Conservation (phyloP, 2,888 invertebrate genomes). For the Chloromyia formosa region DNA sequence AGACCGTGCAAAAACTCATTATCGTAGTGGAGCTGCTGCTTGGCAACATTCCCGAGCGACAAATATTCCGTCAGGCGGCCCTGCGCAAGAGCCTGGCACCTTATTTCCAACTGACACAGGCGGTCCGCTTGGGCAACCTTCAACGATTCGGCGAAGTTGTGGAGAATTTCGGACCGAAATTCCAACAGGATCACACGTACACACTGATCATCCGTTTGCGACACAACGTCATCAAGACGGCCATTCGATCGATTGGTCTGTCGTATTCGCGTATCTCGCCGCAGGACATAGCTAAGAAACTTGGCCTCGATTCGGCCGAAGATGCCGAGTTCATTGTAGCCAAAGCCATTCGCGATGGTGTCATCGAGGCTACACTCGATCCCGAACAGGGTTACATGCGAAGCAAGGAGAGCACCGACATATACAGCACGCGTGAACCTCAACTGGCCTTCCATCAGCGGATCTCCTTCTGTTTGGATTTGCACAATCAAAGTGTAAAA, state of each 20-base stretch:
- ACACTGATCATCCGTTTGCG: constrained; percentile 93
- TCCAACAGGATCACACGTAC: constrained; percentile 93
- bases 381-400: constrained; percentile 96
- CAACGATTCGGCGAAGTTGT: constrained; percentile 93
- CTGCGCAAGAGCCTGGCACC: constrained; percentile 89
- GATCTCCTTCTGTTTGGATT: constrained; percentile 95
- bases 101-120: constrained; percentile 97
- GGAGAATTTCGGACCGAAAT: constrained; percentile 89
- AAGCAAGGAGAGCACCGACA: constrained; percentile 95
- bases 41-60: constrained; percentile 97
- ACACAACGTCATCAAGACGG: constrained; percentile 99
- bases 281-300: constrained; percentile 91
- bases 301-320: constrained; percentile 92
- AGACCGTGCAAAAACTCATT: constrained; percentile 94
- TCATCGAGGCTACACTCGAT: constrained; percentile 96
- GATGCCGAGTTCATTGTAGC: constrained; percentile 99
- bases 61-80: constrained; percentile 91
- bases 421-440: constrained; percentile 96
- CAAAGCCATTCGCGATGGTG: constrained; percentile 97
- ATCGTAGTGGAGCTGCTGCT: constrained; percentile 93
- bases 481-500: constrained; percentile 99
- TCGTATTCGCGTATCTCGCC: constrained; percentile 97
- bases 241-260: constrained; percentile 92
- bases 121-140: constrained; percentile 93
- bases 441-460: constrained; percentile 96